Evolutionary conservation across 1,140 invertebrate species (phyloP).

Genomic region (Aleiodes sp.): DNA sequence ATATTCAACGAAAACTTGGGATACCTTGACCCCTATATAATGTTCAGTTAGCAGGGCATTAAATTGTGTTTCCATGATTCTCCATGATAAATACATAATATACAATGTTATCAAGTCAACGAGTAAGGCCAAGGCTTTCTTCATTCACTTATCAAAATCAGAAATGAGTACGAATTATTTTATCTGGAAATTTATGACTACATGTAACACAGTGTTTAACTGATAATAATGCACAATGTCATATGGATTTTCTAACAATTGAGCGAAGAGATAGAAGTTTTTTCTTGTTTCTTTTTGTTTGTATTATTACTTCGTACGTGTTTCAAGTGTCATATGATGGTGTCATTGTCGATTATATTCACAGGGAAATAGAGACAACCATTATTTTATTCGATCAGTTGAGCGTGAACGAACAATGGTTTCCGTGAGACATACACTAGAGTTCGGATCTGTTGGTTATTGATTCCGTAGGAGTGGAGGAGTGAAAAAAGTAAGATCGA

Average conservation of each 20-base stretch:
- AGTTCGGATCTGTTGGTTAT: too few relatives aligned
- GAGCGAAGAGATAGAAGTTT: neutral
- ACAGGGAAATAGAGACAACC: neutral
- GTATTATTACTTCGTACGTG: too few relatives aligned
- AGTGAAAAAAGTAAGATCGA: too few relatives aligned
- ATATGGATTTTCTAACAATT: neutral
- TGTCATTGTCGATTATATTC: neutral
- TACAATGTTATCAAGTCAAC: neutral
- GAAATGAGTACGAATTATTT: neutral
- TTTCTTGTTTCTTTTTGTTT: neutral
- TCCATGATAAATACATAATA: slow-evolving; percentile 10
- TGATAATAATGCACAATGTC: neutral
- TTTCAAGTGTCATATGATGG: neutral
- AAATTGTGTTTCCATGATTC: too few relatives aligned
- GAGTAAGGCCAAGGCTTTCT: slow-evolving; percentile 14
- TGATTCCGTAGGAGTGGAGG: too few relatives aligned
- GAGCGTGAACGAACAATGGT: neutral
- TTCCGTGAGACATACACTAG: too few relatives aligned
- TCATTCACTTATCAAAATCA: slow-evolving; percentile 1
- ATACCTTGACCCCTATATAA: neutral
- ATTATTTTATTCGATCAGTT: neutral
- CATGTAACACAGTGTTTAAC: neutral
- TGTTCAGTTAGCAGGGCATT: slow-evolving; percentile 6
- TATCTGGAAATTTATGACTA: neutral
- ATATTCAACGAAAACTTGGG: slow-evolving; percentile 6